Evolutionary conservation across 2,113 vertebrate species (phyloP).

Genomic region (Xiphophorus couchianus): DNA sequence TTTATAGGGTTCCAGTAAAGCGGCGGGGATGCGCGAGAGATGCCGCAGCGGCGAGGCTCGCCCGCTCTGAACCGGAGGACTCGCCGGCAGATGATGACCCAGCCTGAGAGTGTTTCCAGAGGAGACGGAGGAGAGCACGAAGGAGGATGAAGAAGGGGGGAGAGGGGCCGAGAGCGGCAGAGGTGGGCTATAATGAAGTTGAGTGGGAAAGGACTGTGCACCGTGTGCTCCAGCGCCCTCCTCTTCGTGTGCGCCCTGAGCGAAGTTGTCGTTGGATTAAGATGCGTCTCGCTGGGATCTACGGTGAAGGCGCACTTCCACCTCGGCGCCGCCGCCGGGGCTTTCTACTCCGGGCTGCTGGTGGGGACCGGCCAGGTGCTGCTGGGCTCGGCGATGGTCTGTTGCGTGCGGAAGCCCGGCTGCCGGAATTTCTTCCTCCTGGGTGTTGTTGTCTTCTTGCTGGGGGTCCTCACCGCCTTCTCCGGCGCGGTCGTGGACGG

Average conservation of each 20-base stretch:
- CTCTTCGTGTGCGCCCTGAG: constrained; percentile 93
- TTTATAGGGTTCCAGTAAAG: constrained; percentile 64
- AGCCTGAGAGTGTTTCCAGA: constrained; percentile 74
- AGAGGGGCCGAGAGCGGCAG: constrained; percentile 81
- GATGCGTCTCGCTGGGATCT: constrained; percentile 90
- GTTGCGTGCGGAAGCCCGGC: constrained; percentile 83
- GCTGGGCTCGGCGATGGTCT: constrained; percentile 87
- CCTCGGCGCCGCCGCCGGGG: constrained; percentile 87
- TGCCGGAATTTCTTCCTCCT: constrained; percentile 92
- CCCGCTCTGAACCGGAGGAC: constrained; percentile 72
- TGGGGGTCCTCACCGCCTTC: constrained; percentile 93
- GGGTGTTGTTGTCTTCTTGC: constrained; percentile 89
- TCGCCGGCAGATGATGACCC: constrained; percentile 80
- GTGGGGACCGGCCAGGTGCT: constrained; percentile 87
- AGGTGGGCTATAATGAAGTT: constrained; percentile 95
- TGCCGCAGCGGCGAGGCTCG: constrained; percentile 50
- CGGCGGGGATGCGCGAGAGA: constrained; percentile 61
- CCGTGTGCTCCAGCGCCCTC: constrained; percentile 91
- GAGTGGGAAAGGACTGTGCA: constrained; percentile 94
- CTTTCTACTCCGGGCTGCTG: constrained; percentile 93
- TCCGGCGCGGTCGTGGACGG: constrained; percentile 95
- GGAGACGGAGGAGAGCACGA: constrained; percentile 83
- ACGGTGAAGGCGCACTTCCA: constrained; percentile 90
- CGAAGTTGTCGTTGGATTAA: constrained; percentile 91
- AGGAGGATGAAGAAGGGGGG: constrained; percentile 87